Evolutionary conservation across 2,888 invertebrate genomes (phyloP).

Genomic region (Tipula lateralis): DNA sequence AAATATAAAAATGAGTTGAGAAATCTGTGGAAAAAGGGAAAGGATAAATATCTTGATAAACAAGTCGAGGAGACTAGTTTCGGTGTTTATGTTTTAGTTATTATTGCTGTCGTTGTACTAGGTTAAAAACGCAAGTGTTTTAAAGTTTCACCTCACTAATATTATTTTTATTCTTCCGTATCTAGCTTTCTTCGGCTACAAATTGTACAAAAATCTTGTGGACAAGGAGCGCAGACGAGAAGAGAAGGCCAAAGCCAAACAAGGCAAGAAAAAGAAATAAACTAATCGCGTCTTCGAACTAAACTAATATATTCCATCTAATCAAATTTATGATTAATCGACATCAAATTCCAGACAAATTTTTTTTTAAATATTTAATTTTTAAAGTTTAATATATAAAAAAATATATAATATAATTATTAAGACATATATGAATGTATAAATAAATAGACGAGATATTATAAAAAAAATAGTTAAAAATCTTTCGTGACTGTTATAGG

Average conservation of each 20-base stretch:
- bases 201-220: slow-evolving; percentile 71
- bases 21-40: background rate
- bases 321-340: background rate
- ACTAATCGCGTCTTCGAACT: slow-evolving; percentile 36
- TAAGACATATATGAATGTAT: background rate
- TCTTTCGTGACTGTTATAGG: background rate
- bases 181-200: slow-evolving; percentile 83
- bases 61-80: background rate
- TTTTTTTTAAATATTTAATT: background rate
- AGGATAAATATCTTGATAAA: background rate
- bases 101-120: background rate
- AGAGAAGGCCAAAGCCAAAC: slow-evolving; percentile 75
- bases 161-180: slow-evolving; percentile 42
- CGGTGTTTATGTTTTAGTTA: background rate
- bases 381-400: background rate
- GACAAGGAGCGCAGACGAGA: slow-evolving; percentile 72
- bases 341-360: background rate
- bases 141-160: background rate
- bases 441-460: background rate
- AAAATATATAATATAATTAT: background rate
- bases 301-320: background rate
- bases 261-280: slow-evolving; percentile 71
- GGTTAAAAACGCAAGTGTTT: background rate
- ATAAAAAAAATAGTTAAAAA: background rate
- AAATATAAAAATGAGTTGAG: background rate